Conservation (phyloP, 1,140 invertebrate genomes). For the Drosophila melanogaster region DNA sequence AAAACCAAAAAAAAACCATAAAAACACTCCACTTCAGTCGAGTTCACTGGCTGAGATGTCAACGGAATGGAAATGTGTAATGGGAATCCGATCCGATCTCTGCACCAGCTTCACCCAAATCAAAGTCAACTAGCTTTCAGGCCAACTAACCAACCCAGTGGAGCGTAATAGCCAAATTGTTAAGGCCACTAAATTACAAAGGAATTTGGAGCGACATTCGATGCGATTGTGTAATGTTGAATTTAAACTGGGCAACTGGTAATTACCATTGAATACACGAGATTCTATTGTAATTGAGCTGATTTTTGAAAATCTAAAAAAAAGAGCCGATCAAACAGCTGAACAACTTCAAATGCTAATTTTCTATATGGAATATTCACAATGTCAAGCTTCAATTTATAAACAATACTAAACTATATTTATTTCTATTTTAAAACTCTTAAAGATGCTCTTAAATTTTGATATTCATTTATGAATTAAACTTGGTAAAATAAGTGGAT, state of each 20-base stretch:
- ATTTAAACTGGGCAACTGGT: background rate
- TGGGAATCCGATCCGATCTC: background rate
- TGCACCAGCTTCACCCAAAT: background rate
- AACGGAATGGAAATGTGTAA: no score
- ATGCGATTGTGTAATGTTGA: constrained; percentile 16
- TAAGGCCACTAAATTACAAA: background rate
- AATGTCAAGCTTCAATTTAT: no score
- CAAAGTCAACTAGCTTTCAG: background rate
- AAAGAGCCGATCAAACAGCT: background rate
- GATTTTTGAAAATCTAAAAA: background rate
- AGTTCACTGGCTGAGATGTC: background rate
- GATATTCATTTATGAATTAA: no score
- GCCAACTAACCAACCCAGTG: background rate
- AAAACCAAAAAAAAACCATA: background rate
- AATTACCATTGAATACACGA: constrained; percentile 2
- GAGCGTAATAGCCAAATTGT: background rate
- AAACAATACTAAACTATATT: no score
- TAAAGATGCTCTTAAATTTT: no score
- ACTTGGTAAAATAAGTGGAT: no score
- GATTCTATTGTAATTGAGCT: background rate
- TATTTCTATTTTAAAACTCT: no score
- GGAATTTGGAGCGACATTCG: constrained; percentile 16
- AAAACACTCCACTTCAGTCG: background rate
- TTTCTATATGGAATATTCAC: no score
- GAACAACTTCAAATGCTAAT: background rate